Percentiles rank a stretch among this genome's conserved stretches.
These are phyloP conservation scores for Chloromyia formosa DNA, from an alignment of 2,888 invertebrate species.

Conservation along the genomic window DNA sequence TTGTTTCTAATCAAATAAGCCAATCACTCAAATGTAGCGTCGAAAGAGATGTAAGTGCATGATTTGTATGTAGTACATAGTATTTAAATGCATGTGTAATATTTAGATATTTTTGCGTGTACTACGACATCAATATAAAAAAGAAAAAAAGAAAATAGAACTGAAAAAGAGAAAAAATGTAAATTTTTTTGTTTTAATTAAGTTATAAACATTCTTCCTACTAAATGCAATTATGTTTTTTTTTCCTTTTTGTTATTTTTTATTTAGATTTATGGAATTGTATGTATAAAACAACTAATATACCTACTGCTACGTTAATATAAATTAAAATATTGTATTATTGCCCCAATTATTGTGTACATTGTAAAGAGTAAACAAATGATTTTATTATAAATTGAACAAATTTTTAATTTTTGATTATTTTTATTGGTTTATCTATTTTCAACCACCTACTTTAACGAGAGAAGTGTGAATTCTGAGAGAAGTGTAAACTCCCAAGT, in stretches of 20 bases:
- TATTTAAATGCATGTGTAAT: not conserved
- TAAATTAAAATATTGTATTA: not conserved
- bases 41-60: constrained; percentile 13
- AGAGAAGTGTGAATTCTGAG: too few relatives aligned
- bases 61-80: constrained; percentile 3
- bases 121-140: not conserved
- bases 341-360: constrained; percentile 23
- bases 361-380: constrained; percentile 6
- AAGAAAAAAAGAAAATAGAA: not conserved
- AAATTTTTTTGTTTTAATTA: not conserved
- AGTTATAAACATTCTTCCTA: constrained; percentile 22
- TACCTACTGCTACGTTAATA: constrained; percentile 7
- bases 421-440: not conserved
- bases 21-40: not conserved
- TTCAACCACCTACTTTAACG: not conserved
- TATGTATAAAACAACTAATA: constrained; percentile 9
- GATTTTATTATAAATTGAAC: constrained; percentile 21
- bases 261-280: constrained; percentile 8
- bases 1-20: constrained; percentile 17
- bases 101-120: not conserved
- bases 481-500: too few relatives aligned
- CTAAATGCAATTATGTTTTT: constrained; percentile 17
- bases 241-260: constrained; percentile 14
- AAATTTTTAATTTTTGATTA: not conserved
- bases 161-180: not conserved